These are phyloP conservation scores for Atta colombica DNA, from an alignment of 1,140 invertebrate genomes.

Conservation along the genomic window DNA sequence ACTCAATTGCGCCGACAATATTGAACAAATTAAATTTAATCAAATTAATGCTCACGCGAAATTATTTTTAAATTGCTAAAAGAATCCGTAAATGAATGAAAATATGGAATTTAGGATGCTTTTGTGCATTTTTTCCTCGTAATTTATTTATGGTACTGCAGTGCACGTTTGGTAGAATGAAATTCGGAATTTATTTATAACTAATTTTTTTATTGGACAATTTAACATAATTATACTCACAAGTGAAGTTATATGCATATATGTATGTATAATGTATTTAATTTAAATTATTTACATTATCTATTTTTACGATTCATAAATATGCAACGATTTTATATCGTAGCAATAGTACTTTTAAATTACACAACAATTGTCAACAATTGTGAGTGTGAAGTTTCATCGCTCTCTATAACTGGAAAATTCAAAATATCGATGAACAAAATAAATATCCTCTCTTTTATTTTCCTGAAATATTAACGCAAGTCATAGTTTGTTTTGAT, in stretches of 20 bases:
- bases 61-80: constrained; percentile 12
- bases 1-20: neutral
- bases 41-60: constrained; percentile 8
- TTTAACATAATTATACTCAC: neutral
- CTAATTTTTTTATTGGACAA: neutral
- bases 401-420: neutral
- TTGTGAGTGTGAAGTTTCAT: constrained; percentile 6
- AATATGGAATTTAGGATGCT: neutral
- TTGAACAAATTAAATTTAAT: neutral
- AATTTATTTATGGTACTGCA: constrained; percentile 6
- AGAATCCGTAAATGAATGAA: neutral
- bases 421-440: constrained; percentile 55
- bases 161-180: neutral
- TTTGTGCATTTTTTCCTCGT: neutral
- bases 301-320: constrained; percentile 26
- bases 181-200: neutral
- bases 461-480: constrained; percentile 56
- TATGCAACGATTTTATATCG: constrained; percentile 19
- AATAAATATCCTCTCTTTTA: constrained; percentile 42
- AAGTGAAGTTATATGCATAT: neutral
- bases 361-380: constrained; percentile 2
- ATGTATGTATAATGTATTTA: neutral
- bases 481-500: constrained; percentile 41
- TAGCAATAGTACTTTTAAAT: neutral
- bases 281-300: constrained; percentile 4